Evolutionary conservation across 1,140 invertebrate genomes (phyloP).

Genomic region (Bombus pascuorum): DNA sequence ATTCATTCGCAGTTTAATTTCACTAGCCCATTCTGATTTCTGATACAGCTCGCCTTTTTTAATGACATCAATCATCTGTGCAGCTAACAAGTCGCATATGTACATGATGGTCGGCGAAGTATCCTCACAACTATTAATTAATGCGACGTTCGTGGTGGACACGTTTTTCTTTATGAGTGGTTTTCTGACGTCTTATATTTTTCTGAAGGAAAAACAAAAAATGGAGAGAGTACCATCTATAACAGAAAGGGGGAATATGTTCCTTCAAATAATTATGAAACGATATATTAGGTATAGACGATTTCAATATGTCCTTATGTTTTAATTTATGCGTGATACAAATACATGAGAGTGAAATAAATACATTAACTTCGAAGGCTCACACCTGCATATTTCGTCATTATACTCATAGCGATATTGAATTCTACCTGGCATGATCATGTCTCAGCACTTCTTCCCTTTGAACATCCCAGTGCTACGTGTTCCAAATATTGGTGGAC

Average conservation of each 20-base stretch:
- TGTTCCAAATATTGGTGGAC: slow-evolving; percentile 86
- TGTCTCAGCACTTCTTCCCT: slow-evolving; percentile 80
- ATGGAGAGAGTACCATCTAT: slow-evolving; percentile 48
- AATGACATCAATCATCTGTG: neutral
- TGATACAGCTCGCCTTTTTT: rapidly evolving
- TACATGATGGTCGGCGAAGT: slow-evolving; percentile 72
- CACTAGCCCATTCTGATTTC: rapidly evolving
- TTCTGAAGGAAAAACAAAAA: slow-evolving; percentile 71
- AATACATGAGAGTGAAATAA: neutral
- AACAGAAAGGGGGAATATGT: slow-evolving; percentile 65
- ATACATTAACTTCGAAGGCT: slow-evolving; percentile 69
- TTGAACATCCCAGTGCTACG: slow-evolving; percentile 80
- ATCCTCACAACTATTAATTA: slow-evolving; percentile 74
- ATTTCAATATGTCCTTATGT: no score
- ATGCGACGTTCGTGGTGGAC: slow-evolving; percentile 80
- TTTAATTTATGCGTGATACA: no score
- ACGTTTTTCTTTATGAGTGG: slow-evolving; percentile 82
- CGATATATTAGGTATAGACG: slow-evolving; percentile 79
- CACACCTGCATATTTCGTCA: slow-evolving; percentile 82
- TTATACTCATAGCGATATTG: slow-evolving; percentile 82
- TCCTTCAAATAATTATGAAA: slow-evolving; percentile 70
- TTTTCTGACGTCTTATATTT: slow-evolving; percentile 79
- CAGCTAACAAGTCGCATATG: slow-evolving; percentile 73
- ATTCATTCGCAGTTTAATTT: rapidly evolving
- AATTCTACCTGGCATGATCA: slow-evolving; percentile 80